Evolutionary conservation across 2,797 vertebrate genomes (phyloP).

Genomic region (Hyperoplus immaculatus): DNA sequence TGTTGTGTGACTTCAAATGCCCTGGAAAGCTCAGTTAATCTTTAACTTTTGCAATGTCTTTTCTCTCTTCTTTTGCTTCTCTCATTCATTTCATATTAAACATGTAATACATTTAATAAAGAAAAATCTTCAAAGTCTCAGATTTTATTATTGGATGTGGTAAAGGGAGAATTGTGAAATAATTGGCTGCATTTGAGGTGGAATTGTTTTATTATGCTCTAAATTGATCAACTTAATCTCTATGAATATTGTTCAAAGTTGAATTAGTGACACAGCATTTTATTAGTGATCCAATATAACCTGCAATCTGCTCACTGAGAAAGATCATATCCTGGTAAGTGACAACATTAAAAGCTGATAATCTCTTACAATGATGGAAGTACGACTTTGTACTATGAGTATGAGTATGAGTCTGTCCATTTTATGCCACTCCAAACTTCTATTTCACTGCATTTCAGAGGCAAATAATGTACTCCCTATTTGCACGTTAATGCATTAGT

Average conservation of each 20-base stretch:
- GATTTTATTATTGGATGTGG: neutral
- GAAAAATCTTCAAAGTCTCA: neutral
- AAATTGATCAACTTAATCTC: neutral
- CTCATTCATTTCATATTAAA: no score
- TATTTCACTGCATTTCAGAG: neutral
- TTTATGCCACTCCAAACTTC: neutral
- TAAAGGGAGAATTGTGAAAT: neutral
- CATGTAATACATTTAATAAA: neutral
- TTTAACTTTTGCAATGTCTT: conserved; percentile 21
- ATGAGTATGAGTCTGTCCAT: neutral
- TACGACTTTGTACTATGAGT: neutral
- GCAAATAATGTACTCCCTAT: neutral
- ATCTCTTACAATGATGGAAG: neutral
- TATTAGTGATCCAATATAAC: neutral
- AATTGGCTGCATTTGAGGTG: neutral
- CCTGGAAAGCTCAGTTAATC: conserved; percentile 31
- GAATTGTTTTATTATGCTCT: conserved; percentile 11
- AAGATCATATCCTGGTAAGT: neutral
- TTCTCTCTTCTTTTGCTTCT: neutral
- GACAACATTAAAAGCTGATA: neutral
- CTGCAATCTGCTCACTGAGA: neutral
- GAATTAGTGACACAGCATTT: neutral
- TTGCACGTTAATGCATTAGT: neutral
- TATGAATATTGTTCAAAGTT: neutral
- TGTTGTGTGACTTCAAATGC: conserved; percentile 4